Conservation (phyloP, 2,797 vertebrate species). For the Tiaroga cobitis region DNA sequence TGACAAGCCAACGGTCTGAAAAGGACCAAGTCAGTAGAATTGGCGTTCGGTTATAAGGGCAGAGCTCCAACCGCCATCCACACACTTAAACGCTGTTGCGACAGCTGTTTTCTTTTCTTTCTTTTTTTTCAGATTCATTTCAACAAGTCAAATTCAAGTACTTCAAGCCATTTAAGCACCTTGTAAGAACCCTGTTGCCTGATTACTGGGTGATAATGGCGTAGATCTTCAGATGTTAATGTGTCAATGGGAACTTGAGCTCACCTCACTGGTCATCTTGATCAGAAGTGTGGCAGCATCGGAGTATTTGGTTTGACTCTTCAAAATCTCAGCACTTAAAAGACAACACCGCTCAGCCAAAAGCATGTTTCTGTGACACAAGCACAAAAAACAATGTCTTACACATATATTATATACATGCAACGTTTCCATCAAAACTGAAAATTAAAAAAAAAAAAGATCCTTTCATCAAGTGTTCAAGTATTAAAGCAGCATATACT, state of each 20-base stretch:
- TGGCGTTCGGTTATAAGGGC: no score
- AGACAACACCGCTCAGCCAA: constrained; percentile 95
- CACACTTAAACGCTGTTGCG: no score
- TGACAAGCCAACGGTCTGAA: no score
- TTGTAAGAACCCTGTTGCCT: not conserved
- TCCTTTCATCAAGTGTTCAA: not conserved
- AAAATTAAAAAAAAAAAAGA: not conserved
- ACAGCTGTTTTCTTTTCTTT: not conserved
- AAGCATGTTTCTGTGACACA: constrained; percentile 86
- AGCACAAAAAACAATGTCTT: not conserved
- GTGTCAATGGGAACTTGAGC: not conserved
- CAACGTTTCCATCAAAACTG: not conserved
- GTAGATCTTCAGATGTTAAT: not conserved
- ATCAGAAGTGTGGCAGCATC: constrained; percentile 96
- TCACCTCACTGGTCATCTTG: constrained; percentile 97
- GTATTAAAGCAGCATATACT: not conserved
- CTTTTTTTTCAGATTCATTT: not conserved
- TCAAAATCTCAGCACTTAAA: constrained; percentile 94
- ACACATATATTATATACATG: not conserved
- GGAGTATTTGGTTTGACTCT: constrained; percentile 95
- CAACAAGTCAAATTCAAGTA: not conserved
- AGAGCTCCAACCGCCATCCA: no score
- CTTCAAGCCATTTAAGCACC: not conserved
- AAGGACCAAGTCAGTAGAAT: no score
- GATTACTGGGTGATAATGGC: not conserved